Evolutionary conservation across 2,797 vertebrate genomes (phyloP).

Genomic region (Peromyscus nudipes): DNA sequence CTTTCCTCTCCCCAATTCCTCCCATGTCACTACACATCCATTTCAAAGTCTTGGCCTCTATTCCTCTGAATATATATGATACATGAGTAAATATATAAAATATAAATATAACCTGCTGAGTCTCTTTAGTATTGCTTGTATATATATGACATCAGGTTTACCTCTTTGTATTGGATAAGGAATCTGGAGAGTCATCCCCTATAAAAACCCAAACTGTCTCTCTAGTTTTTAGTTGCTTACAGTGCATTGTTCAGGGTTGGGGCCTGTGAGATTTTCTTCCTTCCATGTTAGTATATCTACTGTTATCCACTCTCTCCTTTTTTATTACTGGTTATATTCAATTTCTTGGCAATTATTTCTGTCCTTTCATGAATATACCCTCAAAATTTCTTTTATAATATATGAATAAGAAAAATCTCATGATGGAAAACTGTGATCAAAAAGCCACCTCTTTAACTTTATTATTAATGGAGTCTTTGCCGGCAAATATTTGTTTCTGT

Average conservation of each 20-base stretch:
- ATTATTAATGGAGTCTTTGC: neutral
- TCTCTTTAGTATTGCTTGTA: neutral
- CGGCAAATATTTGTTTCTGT: neutral
- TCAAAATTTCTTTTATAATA: neutral
- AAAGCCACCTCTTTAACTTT: neutral
- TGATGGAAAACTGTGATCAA: neutral
- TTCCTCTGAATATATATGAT: neutral
- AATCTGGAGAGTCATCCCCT: neutral
- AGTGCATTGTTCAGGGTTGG: neutral
- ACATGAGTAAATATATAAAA: neutral
- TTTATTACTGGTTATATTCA: neutral
- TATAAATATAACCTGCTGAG: neutral
- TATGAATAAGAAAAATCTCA: neutral
- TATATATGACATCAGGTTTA: too few species aligned
- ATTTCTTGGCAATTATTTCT: neutral
- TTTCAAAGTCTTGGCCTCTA: neutral
- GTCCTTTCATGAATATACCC: too few species aligned
- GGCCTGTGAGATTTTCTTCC: neutral
- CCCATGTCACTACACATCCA: neutral
- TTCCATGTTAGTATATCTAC: neutral
- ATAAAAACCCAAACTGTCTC: too few species aligned
- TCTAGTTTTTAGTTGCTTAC: neutral
- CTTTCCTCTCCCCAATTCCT: neutral
- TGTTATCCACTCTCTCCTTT: neutral
- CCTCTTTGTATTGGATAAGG: neutral